Evolutionary conservation across 1,140 invertebrate species (phyloP), one percentile per base, ranked within the genome.

Genomic region (Stegodyphus mimosarum): DNA sequence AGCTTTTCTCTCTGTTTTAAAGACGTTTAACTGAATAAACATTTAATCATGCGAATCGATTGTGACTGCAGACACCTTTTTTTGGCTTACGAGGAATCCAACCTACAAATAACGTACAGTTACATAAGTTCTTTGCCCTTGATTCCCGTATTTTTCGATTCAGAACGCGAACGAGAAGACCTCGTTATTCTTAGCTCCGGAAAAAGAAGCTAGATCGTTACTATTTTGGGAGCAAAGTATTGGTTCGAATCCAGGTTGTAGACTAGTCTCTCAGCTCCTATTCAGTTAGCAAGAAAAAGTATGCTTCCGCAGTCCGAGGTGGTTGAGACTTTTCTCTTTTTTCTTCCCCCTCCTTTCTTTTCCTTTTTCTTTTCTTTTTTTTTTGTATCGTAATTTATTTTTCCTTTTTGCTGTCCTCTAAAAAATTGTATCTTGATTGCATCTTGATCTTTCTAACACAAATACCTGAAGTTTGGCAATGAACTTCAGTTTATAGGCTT

Each of bases 241-340:
- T 79, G 77, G 67, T 79, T 70, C 77, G 50, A 79, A 79, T 79
- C 77, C 77, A 79, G 77, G 77, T 79, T 79, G 66, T 53, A 69
- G 77, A 69, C 77, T 79, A 79, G 77, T 79, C 77, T 53, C 77
- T 70, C n/a, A n/a, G n/a, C 63, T 66, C 75, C 63, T 66, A 66
- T 48, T 67, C 66, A 6, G 50, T 50, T 70, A 3, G 3, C 33
- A 33, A 33, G 33, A 33, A 33, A 33, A 33, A 48, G 18, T 33
- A 33, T n/a, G 77, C 77, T 79, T 79, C 77, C 77, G 77, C 66
- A 79, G 67, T 79, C 67, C 52, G 48, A 55, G 67, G 77, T 79
- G 77, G 77, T 79, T 79, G 11, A 49, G 49, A 79, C 55, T 77
- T 77, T 60, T 60, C 15, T 60, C 9, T 11, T 11, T 11, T 9